Base-by-base conservation (phyloP, 2,888 invertebrate species). In the Pollenia labialis region DNA sequence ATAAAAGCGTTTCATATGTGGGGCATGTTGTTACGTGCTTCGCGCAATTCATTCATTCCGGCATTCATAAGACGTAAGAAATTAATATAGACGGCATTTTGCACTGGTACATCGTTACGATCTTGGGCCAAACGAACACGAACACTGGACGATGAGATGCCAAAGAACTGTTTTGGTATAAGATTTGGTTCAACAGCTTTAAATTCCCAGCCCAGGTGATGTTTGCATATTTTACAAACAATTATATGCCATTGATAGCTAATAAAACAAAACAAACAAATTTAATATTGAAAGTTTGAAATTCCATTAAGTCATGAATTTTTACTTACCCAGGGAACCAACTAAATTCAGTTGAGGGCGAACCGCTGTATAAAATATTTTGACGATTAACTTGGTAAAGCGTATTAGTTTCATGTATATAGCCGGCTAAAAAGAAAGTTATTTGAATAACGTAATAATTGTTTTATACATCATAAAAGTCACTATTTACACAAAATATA, bases 201-300 rank as follows among this genome's bases (percentile, higher is more conserved):
- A 91, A 97, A 97, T 89, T 95, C 94, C 97, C 97, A 97, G 3
- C 97, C 97, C 89, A 97, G 94, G 91, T 97, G 97, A 62, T 93
- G 94, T 60, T 93, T 91, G 91, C 97, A 97, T 32, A 93, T 91
- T 74, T 93, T 93, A 91, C 97, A 97, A 83, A 95, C 94, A 50
- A 96, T 95, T 75, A 97, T 96, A 46, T 96, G 96, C 97, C 97
- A 97, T 7, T 96, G 95, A 91, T 97, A 97, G 42, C 97, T 96
- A 48, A 93, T 92, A 82, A 74, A 75, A 82, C 69, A 82, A 74
- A 75, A 82, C 69, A 66, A 11, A 54, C 4, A 69, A 69, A 11
- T 46, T 11, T 40, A 69, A 16, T 11, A 8, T 32, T 23, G 10
- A 16, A n/a, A 10, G 40, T 50, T 8, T 14, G 6, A 12, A 48